Evolutionary conservation across 2,797 vertebrate genomes (phyloP).

Genomic region (Euthynnus affinis): DNA sequence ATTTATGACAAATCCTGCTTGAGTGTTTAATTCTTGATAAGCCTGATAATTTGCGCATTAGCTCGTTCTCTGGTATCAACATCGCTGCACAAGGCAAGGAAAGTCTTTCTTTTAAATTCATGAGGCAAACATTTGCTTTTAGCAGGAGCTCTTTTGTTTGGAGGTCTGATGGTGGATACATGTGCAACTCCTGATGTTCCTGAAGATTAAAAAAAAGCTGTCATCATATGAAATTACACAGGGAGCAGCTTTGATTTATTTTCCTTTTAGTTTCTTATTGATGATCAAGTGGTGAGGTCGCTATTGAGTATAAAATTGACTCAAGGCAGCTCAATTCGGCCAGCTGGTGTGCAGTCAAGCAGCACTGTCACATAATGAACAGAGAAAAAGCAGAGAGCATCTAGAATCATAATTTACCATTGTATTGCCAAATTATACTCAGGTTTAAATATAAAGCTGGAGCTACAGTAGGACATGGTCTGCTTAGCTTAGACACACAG

Average conservation of each 20-base stretch:
- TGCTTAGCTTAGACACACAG: background rate
- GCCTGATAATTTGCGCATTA: slow-evolving; percentile 27
- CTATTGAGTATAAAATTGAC: background rate
- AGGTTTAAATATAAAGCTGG: background rate
- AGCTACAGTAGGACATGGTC: too few species aligned
- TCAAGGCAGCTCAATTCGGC: background rate
- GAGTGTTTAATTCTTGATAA: slow-evolving; percentile 24
- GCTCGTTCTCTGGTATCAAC: slow-evolving; percentile 28
- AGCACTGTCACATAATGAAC: background rate
- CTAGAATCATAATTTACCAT: background rate
- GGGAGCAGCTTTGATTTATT: slow-evolving; percentile 12
- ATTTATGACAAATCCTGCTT: slow-evolving; percentile 14
- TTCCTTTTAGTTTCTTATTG: background rate
- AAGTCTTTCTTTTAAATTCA: slow-evolving; percentile 19
- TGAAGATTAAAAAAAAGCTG: background rate
- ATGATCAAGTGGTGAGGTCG: slow-evolving; percentile 2
- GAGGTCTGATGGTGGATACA: slow-evolving; percentile 8
- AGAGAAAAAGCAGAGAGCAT: background rate
- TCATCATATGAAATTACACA: slow-evolving; percentile 4
- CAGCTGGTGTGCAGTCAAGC: background rate
- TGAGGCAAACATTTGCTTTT: slow-evolving; percentile 17
- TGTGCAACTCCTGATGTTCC: background rate
- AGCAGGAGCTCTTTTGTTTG: slow-evolving; percentile 6
- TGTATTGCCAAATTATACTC: background rate
- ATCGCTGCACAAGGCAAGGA: background rate